These are phyloP conservation scores for Oenanthe melanoleuca DNA, from an alignment of 2,113 vertebrate genomes.

Conservation along the genomic window DNA sequence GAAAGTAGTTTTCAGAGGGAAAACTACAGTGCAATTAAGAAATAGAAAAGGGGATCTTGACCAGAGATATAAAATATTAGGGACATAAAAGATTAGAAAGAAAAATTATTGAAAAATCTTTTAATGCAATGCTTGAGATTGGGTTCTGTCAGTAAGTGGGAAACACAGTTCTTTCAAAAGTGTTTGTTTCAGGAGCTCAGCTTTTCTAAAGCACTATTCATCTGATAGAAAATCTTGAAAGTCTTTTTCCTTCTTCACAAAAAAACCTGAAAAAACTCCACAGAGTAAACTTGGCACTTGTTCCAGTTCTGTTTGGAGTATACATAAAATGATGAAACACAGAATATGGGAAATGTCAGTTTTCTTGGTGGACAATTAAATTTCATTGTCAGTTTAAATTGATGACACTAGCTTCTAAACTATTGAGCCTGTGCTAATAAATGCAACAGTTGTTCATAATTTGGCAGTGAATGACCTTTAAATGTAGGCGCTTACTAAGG, in stretches of 20 bases:
- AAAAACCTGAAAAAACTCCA: neutral
- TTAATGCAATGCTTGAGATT: neutral
- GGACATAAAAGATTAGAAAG: neutral
- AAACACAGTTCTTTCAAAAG: neutral
- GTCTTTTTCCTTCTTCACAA: neutral
- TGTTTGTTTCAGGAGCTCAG: neutral
- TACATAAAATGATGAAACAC: neutral
- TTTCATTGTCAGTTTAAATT: constrained; percentile 75
- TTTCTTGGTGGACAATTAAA: constrained; percentile 65
- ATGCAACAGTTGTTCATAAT: constrained; percentile 84
- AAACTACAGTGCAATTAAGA: neutral
- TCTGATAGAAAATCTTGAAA: neutral
- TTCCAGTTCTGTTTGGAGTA: neutral
- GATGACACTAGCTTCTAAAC: constrained; percentile 67
- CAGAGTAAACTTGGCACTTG: neutral
- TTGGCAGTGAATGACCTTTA: constrained; percentile 82
- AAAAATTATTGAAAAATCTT: neutral
- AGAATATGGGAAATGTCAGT: constrained; percentile 18
- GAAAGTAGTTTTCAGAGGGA: neutral
- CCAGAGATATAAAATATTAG: neutral
- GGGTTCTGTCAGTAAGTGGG: neutral
- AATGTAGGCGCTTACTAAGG: constrained; percentile 70
- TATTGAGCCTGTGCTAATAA: constrained; percentile 78
- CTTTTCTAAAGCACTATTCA: neutral
- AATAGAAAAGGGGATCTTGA: neutral